Evolutionary conservation across 2,797 vertebrate species (phyloP).

Genomic region (Chaunax sp.): DNA sequence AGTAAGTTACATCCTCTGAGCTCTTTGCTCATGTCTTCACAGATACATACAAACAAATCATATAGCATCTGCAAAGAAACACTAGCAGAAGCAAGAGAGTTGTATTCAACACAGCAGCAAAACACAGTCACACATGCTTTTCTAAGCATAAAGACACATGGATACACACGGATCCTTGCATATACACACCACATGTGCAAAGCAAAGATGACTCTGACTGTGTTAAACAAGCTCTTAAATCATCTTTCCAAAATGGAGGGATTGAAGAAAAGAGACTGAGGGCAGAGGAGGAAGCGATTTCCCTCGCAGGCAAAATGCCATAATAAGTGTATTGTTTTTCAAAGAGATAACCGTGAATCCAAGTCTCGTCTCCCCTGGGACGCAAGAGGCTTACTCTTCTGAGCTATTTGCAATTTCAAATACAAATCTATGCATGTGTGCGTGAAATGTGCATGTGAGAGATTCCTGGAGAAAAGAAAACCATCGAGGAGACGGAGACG

Average conservation of each 20-base stretch:
- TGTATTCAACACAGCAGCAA: too few species aligned
- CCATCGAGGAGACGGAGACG: conserved; percentile 49
- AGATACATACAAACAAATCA: too few species aligned
- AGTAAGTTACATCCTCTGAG: conserved; percentile 41
- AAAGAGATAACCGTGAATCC: conserved; percentile 67
- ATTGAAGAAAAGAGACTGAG: conserved; percentile 18
- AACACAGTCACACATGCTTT: too few species aligned
- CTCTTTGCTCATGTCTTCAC: too few species aligned
- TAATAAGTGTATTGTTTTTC: conserved; percentile 69
- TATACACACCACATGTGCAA: conserved; percentile 22
- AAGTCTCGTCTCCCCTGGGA: conserved; percentile 62
- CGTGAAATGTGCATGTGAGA: conserved; percentile 22
- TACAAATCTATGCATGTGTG: conserved; percentile 41
- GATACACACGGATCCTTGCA: neutral
- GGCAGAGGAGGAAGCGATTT: conserved; percentile 39
- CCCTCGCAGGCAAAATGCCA: conserved; percentile 53
- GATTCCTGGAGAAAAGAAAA: conserved; percentile 38
- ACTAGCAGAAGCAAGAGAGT: too few species aligned
- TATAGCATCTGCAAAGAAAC: too few species aligned
- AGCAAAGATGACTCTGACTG: conserved; percentile 46
- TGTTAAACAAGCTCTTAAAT: conserved; percentile 68
- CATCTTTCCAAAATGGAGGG: conserved; percentile 51
- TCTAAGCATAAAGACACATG: too few species aligned
- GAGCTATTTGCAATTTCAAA: conserved; percentile 73
- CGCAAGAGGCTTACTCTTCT: conserved; percentile 46